A percentile compares a stretch with the other conserved stretches of the same genome.
These are phyloP conservation scores for Ornithoptera priamus DNA, from an alignment of 2,888 invertebrate genomes.

Conservation along the genomic window DNA sequence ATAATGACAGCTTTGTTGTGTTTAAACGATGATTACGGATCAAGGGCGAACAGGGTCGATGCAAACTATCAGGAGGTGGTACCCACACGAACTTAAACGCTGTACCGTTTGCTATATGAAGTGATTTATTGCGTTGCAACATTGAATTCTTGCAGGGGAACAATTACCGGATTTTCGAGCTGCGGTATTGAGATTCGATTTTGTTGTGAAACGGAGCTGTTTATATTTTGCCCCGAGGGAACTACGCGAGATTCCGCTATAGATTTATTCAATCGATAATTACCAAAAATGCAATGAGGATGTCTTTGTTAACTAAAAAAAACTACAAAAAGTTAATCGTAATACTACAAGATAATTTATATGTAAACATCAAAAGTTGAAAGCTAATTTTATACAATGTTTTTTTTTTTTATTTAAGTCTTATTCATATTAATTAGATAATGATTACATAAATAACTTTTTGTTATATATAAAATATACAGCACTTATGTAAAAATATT, in stretches of 20 bases:
- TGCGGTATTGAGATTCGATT: conserved; percentile 25
- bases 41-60: conserved; percentile 21
- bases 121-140: conserved; percentile 28
- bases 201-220: conserved; percentile 14
- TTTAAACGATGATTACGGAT: conserved; percentile 20
- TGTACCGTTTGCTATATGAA: conserved; percentile 14
- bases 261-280: conserved; percentile 25
- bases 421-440: no score
- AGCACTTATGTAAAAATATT: neutral
- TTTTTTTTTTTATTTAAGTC: no score
- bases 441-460: no score
- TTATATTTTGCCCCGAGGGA: conserved; percentile 29
- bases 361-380: no score
- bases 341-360: no score
- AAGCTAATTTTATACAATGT: no score
- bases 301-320: conserved; percentile 14
- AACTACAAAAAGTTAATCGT: neutral
- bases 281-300: conserved; percentile 10
- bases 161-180: conserved; percentile 29
- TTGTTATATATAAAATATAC: no score
- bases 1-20: conserved; percentile 8
- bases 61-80: conserved; percentile 22
- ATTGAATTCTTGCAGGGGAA: conserved; percentile 24
- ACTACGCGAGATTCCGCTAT: conserved; percentile 17
- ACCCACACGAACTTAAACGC: conserved; percentile 24